Percentiles rank a stretch among this genome's conserved stretches.
Conservation (phyloP, 2,113 vertebrate species). For the Festucalex cinctus region DNA sequence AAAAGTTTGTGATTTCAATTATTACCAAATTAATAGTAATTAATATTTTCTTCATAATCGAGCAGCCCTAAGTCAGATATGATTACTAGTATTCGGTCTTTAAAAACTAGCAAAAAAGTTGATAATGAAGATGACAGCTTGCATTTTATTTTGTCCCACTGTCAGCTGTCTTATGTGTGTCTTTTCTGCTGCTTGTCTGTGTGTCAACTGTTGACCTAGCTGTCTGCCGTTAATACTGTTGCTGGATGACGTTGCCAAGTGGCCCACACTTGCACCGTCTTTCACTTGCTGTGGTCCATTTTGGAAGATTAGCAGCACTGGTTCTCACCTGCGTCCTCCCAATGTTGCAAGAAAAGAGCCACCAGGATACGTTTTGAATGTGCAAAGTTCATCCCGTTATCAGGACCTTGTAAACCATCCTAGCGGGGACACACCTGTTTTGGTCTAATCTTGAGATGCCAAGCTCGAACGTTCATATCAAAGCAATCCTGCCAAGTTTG, state of each 20-base stretch:
- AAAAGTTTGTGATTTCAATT: too few relatives aligned
- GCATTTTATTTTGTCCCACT: too few relatives aligned
- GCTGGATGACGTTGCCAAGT: constrained; percentile 57
- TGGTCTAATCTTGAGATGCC: not conserved
- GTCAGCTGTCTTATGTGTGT: constrained; percentile 53
- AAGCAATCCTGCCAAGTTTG: not conserved
- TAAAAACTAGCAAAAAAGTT: too few relatives aligned
- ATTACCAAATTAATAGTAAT: too few relatives aligned
- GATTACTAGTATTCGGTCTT: too few relatives aligned
- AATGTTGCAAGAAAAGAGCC: not conserved
- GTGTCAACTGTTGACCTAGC: constrained; percentile 63
- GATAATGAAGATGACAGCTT: too few relatives aligned
- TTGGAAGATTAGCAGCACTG: not conserved
- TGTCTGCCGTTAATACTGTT: constrained; percentile 59
- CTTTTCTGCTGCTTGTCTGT: constrained; percentile 17
- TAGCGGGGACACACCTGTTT: constrained; percentile 27
- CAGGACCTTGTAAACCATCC: constrained; percentile 19
- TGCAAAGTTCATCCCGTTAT: constrained; percentile 40
- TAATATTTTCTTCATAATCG: too few relatives aligned
- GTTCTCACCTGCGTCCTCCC: not conserved
- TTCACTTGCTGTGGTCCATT: constrained; percentile 4
- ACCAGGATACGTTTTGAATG: not conserved
- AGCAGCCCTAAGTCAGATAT: too few relatives aligned
- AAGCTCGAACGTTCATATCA: not conserved
- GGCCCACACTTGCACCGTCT: constrained; percentile 15